phyloP scores from a whole-genome alignment of 2,797 vertebrate genomes.

The Syndactyla subalaris region DNA sequence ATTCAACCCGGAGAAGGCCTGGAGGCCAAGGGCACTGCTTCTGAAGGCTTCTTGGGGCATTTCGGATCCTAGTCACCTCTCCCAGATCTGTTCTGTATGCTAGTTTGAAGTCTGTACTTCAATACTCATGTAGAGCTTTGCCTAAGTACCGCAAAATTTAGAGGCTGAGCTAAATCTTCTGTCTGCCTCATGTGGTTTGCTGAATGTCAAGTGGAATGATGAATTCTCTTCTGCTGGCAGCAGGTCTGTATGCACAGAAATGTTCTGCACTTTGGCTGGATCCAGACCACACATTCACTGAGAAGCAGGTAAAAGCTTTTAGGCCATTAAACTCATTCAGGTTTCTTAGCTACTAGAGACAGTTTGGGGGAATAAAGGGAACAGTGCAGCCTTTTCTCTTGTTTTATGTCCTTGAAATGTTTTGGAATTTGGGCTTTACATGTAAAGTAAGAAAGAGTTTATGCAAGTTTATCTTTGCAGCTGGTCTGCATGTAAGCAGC shows the following conservation, averaged over 20 bases:
- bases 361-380: not conserved
- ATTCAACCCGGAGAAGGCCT: not conserved
- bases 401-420: not conserved
- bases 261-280: not conserved
- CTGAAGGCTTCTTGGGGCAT: not conserved
- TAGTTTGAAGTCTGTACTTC: not conserved
- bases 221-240: not conserved
- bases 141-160: not conserved
- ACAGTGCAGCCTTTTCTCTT: not conserved
- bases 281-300: not conserved
- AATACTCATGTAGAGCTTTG: not conserved
- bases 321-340: not conserved
- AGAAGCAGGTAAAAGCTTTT: not conserved
- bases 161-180: not conserved
- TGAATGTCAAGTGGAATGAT: not conserved
- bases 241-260: not conserved
- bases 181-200: not conserved
- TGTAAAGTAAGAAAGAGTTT: not conserved
- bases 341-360: not conserved
- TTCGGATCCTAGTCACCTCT: not conserved
- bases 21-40: not conserved
- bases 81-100: not conserved
- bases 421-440: not conserved
- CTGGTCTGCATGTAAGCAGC: not conserved
- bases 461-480: not conserved